Evolutionary conservation across 2,113 vertebrate genomes (phyloP).

Genomic region (Leptobrachium ailaonicum): DNA sequence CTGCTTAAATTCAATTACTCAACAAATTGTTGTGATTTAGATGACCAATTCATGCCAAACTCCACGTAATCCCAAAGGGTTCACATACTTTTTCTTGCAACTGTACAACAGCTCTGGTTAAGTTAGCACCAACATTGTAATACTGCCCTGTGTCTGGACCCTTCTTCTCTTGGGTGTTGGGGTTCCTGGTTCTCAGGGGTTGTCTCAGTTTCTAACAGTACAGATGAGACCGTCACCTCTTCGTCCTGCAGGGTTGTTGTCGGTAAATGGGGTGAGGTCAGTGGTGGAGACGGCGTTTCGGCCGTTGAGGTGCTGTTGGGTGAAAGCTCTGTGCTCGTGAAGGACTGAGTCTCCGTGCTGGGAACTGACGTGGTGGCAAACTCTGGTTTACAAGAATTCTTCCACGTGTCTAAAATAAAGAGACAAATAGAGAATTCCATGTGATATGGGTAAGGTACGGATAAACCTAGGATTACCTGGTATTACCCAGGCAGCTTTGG

Average conservation of each 20-base stretch:
- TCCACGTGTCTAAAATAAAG: conserved; percentile 58
- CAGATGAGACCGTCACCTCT: conserved; percentile 28
- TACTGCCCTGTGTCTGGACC: not conserved
- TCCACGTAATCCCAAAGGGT: too few relatives aligned
- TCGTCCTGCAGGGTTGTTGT: not conserved
- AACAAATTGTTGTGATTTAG: too few relatives aligned
- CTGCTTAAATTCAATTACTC: too few relatives aligned
- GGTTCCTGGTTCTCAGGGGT: conserved; percentile 52
- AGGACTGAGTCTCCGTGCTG: not conserved
- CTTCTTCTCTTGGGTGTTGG: not conserved
- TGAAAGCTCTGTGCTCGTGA: not conserved
- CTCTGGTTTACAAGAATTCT: conserved; percentile 69
- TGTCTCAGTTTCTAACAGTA: not conserved
- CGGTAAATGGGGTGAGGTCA: not conserved
- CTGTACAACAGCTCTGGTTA: too few relatives aligned
- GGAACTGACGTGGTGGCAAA: conserved; percentile 42
- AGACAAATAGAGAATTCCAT: not conserved
- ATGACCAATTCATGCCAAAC: too few relatives aligned
- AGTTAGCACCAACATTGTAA: too few relatives aligned
- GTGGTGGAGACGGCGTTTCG: conserved; percentile 30
- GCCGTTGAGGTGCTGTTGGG: conserved; percentile 16
- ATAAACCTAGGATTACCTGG: too few relatives aligned
- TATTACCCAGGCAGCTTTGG: too few relatives aligned
- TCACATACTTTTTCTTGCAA: too few relatives aligned
- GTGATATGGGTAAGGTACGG: too few relatives aligned